Evolutionary conservation across 2,888 invertebrate genomes (phyloP).

Genomic region (Oscheius sp.): DNA sequence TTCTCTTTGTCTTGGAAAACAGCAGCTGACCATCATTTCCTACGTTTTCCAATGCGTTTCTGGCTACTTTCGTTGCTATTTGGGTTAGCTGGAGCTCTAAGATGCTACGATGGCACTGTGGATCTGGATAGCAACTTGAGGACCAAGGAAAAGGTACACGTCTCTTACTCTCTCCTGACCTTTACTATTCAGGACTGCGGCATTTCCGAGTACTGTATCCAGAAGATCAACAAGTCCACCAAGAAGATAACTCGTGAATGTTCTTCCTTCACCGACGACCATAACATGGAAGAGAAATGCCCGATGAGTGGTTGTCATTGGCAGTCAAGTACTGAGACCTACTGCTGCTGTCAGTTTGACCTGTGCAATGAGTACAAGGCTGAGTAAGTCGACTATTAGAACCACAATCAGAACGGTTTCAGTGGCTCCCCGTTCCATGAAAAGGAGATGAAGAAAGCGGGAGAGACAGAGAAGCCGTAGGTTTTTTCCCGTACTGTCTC

Average conservation of each 20-base stretch:
- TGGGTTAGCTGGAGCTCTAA: constrained; percentile 28
- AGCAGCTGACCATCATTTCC: not conserved
- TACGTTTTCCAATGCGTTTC: constrained; percentile 6
- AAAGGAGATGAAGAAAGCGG: constrained; percentile 39
- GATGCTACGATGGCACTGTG: constrained; percentile 54
- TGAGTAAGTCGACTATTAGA: constrained; percentile 42
- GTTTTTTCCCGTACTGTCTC: not conserved
- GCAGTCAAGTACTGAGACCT: constrained; percentile 45
- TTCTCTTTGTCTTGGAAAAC: not conserved
- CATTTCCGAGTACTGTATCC: constrained; percentile 55
- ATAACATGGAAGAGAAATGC: constrained; percentile 58
- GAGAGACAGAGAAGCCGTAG: not conserved
- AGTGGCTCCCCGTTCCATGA: constrained; percentile 54
- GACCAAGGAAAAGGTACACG: constrained; percentile 44
- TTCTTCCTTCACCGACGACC: constrained; percentile 55
- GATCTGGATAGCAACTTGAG: constrained; percentile 44
- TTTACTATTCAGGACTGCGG: constrained; percentile 47
- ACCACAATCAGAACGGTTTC: constrained; percentile 16
- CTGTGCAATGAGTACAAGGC: constrained; percentile 59
- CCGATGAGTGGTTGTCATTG: constrained; percentile 59
- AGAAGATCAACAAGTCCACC: constrained; percentile 50
- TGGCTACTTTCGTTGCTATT: constrained; percentile 16
- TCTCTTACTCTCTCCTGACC: no score
- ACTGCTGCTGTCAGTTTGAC: constrained; percentile 58
- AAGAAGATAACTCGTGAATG: constrained; percentile 53